A percentile compares a stretch with the other conserved stretches of the same genome.
These are phyloP conservation scores for Threskiornis aethiopicus DNA, from an alignment of 2,797 vertebrate genomes.

Conservation along the genomic window DNA sequence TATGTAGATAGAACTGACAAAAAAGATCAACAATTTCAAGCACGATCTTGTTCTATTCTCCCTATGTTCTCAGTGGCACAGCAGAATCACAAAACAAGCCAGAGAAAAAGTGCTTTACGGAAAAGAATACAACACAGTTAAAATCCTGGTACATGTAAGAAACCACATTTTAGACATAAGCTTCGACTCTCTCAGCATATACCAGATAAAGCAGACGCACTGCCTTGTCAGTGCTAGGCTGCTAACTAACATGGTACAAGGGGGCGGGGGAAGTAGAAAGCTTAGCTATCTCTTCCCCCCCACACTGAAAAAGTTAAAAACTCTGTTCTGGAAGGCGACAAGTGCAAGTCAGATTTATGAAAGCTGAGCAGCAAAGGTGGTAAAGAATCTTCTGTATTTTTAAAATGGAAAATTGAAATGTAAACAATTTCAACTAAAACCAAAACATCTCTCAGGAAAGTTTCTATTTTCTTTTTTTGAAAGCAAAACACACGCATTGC, in stretches of 20 bases:
- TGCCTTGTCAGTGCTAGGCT: background rate
- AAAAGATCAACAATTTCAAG: background rate
- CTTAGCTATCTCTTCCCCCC: too few species aligned
- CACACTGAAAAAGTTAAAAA: background rate
- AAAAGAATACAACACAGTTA: background rate
- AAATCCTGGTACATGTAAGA: background rate
- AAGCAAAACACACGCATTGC: background rate
- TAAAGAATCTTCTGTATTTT: background rate
- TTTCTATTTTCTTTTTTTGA: background rate
- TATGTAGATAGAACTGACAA: background rate
- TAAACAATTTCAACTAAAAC: background rate
- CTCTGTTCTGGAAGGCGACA: background rate
- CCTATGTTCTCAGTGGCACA: background rate
- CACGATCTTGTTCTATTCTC: background rate
- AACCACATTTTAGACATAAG: background rate
- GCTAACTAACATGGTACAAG: background rate
- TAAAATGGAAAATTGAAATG: background rate
- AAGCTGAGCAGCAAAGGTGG: background rate
- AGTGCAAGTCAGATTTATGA: background rate
- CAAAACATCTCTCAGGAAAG: background rate
- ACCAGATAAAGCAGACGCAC: background rate
- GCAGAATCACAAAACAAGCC: background rate
- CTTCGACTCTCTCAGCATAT: background rate
- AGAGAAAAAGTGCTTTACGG: background rate
- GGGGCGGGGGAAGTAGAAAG: background rate